Evolutionary conservation across 64 coral and sea anemone genomes (phyloP), one percentile per base, ranked within the genome.

Genomic region (Stichodactyla mertensii): DNA sequence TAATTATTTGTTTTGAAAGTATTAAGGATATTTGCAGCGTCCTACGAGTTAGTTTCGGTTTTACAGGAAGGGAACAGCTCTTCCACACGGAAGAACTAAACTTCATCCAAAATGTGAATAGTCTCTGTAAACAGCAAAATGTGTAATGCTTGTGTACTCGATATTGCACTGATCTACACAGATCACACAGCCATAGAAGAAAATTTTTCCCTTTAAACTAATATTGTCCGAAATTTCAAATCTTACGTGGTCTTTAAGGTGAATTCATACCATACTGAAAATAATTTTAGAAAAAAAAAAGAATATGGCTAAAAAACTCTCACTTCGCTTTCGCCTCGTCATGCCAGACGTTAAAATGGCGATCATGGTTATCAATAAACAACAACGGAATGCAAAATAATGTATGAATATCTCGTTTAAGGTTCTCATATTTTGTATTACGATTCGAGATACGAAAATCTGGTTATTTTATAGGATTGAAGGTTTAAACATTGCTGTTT

Each of bases 341-440:
- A 53, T n/a, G 53, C 51, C 36, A 81, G 51, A 53, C 78, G 51
- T 81, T 81, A 81, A 81, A 81, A 81, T 81, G 78, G 78, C 78
- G 78, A 81, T 81, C 78, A 81, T 10, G 69, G 27, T 74, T 28
- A 66, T 66, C 69, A 74, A 74, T 31, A 74, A 74, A 74, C 69
- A 74, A 74, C 69, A 27, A 27, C 69, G 69, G 69, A 74, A 74
- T 74, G 69, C 24, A 74, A 74, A 31, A 31, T 26, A 74, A 74
- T 27, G 7, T 7, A 27, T 74, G 7, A 27, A 5, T 74, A 27
- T 74, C 27, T 69, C 69, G 23, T 74, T 74, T 31, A 28, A 74
- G 27, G 22, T 23, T 74, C 12, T 4, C 36, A n/a, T 0, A 31
- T 27, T 74, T 26, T 31, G 27, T 13, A n/a, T 31, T 12, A 0